These are phyloP conservation scores for Eclectus roratus DNA, from an alignment of 2,113 vertebrate species.

Conservation along the genomic window DNA sequence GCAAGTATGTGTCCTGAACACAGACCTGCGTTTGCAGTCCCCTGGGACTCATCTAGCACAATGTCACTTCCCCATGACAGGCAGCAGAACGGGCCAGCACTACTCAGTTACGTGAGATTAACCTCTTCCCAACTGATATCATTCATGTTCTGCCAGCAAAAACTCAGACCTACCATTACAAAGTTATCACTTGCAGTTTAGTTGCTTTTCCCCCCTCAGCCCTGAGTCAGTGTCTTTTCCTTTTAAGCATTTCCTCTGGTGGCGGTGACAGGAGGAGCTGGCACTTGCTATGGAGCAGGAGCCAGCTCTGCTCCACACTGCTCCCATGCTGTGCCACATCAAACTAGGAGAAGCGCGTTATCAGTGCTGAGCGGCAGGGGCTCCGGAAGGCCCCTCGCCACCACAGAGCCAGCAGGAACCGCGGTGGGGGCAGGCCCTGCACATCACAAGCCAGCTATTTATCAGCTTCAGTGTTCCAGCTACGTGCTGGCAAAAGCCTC, in stretches of 20 bases:
- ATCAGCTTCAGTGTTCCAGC: background rate
- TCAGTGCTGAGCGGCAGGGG: fast-evolving
- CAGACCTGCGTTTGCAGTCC: background rate
- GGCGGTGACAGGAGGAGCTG: background rate
- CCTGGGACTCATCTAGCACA: background rate
- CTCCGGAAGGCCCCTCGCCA: background rate
- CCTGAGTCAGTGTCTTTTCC: background rate
- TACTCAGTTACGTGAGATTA: background rate
- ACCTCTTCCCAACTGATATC: background rate
- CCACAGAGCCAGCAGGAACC: fast-evolving
- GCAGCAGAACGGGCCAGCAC: background rate
- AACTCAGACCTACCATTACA: background rate
- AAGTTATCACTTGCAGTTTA: background rate
- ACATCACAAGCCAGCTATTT: background rate
- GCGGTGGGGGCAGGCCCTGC: background rate
- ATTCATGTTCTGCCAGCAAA: background rate
- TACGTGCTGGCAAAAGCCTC: background rate
- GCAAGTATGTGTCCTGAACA: background rate
- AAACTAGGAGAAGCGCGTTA: background rate
- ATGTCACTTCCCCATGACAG: background rate
- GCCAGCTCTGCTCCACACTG: background rate
- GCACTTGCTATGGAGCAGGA: background rate
- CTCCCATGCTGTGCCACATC: background rate
- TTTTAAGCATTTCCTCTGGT: fast-evolving
- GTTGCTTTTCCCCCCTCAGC: background rate